Evolutionary conservation across 2,888 invertebrate species (phyloP), one percentile per base, ranked within the genome.

Genomic region (Theretra japonica): DNA sequence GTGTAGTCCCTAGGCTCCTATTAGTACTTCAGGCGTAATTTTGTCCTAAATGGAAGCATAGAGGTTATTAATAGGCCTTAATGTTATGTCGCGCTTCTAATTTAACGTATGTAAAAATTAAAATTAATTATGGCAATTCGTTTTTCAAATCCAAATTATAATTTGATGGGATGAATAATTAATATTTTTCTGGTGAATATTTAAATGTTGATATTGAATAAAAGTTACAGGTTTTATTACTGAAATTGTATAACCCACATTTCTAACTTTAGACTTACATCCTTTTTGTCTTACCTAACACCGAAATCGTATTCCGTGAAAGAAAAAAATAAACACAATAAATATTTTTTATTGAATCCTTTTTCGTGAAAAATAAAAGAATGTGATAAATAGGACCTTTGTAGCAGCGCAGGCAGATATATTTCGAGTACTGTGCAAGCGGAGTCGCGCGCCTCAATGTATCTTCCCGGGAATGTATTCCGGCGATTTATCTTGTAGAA

Each of bases 351-450:
- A 53, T n/a, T n/a, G 1, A 53, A 53, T 53, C 4, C 53, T 53
- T 0, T 53, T n/a, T 25, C 2, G 25, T 48, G 1, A 48, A 65
- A 41, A 41, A 28, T 19, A 59, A 65, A 62, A 8, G 15, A 15
- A 11, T 11, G 11, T 21, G 17, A 60, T 21, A 65, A 65, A 48
- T 23, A 6, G 21, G 65, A 76, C 75, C 74, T 75, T 73, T 69
- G 70, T 73, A 73, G 58, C 68, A 69, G 75, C 77, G 70, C 77
- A 70, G 75, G 75, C 48, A 77, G 78, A 78, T 78, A 82, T 84
- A 83, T 82, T 83, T 84, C 80, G 76, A 76, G 79, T 79, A 77
- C 74, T 79, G 81, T 72, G 71, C 73, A 48, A 65, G 73, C 72
- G 78, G 73, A 73, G 33, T 21, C 57, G 68, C 53, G 68, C 53